Evolutionary conservation across 2,888 invertebrate species (phyloP).

Genomic region (Osmoderma eremita): DNA sequence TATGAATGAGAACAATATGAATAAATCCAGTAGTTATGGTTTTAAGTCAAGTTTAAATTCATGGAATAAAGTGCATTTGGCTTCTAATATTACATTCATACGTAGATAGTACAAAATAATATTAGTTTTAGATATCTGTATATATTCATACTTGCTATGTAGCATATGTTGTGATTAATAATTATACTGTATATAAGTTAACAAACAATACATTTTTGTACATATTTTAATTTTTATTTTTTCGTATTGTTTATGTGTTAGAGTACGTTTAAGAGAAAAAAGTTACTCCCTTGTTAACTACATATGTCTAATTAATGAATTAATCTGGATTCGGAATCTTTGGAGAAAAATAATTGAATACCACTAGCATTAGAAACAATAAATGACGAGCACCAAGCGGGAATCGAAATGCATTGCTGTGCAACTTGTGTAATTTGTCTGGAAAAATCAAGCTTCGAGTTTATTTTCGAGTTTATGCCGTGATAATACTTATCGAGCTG

Average conservation of each 20-base stretch:
- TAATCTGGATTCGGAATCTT: too few species aligned
- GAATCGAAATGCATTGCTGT: too few species aligned
- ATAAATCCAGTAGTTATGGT: slow-evolving; percentile 10
- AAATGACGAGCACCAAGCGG: too few species aligned
- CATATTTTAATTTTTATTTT: slow-evolving; percentile 9
- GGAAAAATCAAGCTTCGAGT: too few species aligned
- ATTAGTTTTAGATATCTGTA: slow-evolving; percentile 12
- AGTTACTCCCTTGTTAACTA: too few species aligned
- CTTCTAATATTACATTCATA: slow-evolving; percentile 40
- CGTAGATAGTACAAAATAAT: slow-evolving; percentile 34
- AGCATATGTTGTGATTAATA: slow-evolving; percentile 14
- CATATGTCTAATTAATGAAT: too few species aligned
- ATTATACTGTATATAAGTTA: slow-evolving; percentile 24
- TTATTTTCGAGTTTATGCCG: too few species aligned
- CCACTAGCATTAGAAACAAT: too few species aligned
- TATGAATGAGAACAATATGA: not conserved
- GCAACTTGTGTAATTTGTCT: too few species aligned
- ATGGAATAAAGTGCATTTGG: slow-evolving; percentile 37
- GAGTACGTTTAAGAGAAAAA: too few species aligned
- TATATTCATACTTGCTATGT: slow-evolving; percentile 1
- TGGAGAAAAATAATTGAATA: too few species aligned
- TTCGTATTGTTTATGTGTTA: not conserved
- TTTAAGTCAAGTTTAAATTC: slow-evolving; percentile 29
- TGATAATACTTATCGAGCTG: too few species aligned
- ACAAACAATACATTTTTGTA: slow-evolving; percentile 28